These are phyloP conservation scores for Pseudomyrmex dendroicus DNA, from an alignment of 1,140 invertebrate species.

Conservation along the genomic window DNA sequence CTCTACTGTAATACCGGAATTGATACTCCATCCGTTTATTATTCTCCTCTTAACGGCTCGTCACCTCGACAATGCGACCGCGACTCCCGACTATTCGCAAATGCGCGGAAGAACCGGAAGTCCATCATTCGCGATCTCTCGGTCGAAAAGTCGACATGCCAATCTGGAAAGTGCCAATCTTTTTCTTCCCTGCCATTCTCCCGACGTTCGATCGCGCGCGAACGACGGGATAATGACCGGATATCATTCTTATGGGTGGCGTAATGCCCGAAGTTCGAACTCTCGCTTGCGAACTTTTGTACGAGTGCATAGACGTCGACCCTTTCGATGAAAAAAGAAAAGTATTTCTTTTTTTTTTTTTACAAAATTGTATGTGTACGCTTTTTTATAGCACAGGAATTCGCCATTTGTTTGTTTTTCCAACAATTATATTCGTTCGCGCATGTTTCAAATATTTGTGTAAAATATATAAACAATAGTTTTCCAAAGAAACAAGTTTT, in stretches of 20 bases:
- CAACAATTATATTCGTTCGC: background rate
- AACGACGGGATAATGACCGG: slow-evolving; percentile 37
- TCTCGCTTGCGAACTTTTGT: slow-evolving; percentile 26
- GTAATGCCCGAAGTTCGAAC: slow-evolving; percentile 37
- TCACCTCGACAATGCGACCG: slow-evolving; percentile 12
- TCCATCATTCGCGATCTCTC: slow-evolving; percentile 6
- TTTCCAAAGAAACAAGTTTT: background rate
- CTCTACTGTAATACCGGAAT: background rate
- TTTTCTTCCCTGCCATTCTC: background rate
- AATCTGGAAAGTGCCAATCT: slow-evolving; percentile 43
- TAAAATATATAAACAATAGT: background rate
- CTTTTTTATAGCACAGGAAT: background rate
- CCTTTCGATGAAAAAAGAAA: slow-evolving; percentile 3
- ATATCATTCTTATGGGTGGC: slow-evolving; percentile 36
- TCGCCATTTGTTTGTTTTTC: background rate
- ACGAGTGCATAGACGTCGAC: slow-evolving; percentile 32
- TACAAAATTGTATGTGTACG: background rate
- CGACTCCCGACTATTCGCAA: slow-evolving; percentile 16
- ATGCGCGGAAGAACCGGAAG: slow-evolving; percentile 41
- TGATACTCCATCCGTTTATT: slow-evolving; percentile 12
- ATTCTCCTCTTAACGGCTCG: background rate
- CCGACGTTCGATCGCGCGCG: slow-evolving; percentile 3
- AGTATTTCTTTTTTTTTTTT: background rate
- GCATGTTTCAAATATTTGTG: background rate
- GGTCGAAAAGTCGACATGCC: background rate